phyloP scores from a whole-genome alignment of 2,888 invertebrate species.

The Seladonia tumulorum region DNA sequence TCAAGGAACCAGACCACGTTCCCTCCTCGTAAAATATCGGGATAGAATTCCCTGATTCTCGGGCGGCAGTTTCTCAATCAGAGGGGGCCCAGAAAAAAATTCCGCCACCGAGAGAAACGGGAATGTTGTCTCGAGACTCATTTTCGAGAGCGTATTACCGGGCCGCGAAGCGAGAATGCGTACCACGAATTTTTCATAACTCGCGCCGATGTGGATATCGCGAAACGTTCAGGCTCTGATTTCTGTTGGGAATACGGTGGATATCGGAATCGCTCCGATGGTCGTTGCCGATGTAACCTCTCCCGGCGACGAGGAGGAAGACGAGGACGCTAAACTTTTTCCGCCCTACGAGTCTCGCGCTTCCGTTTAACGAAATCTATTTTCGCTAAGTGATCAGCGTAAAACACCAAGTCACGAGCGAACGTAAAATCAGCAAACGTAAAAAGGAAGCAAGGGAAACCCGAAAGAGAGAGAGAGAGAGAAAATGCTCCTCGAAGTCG shows the following conservation, averaged over 20 bases:
- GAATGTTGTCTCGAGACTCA: background rate
- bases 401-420: constrained; percentile 14
- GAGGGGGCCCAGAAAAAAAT: background rate
- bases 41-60: constrained; percentile 8
- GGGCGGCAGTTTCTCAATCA: background rate
- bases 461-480: background rate
- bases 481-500: constrained; percentile 35
- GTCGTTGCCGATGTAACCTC: constrained; percentile 31
- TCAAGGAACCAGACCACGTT: background rate
- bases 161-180: background rate
- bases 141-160: constrained; percentile 15
- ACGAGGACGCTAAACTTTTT: background rate
- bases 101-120: background rate
- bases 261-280: constrained; percentile 37
- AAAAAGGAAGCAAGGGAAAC: background rate
- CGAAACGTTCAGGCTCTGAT: constrained; percentile 33
- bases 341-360: background rate
- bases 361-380: constrained; percentile 15
- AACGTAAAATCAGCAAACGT: background rate
- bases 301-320: background rate
- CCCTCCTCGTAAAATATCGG: background rate
- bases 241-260: constrained; percentile 52
- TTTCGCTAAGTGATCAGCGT: constrained; percentile 18
- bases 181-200: constrained; percentile 41
- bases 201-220: constrained; percentile 15